Base-by-base conservation (phyloP, 1,140 invertebrate species). In the Hylaeus volcanicus region DNA sequence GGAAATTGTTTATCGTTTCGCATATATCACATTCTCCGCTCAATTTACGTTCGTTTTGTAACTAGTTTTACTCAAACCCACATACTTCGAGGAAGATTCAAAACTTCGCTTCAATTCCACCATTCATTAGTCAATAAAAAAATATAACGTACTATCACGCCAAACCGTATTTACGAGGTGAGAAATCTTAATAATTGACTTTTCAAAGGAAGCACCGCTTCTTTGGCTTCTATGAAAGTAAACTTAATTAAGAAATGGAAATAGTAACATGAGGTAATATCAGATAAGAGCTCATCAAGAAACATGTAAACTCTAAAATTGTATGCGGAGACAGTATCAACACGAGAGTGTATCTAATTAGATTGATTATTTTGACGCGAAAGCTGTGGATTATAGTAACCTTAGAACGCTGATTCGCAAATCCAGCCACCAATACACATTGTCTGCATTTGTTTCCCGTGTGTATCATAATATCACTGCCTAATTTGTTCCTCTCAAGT, bases 401-500 rank as follows among this genome's bases (percentile, higher is more conserved):
- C 78, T 68, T 74, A 78, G 58, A 72, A 85, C 86, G 85, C 83
- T 82, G 85, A 88, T 74, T 79, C 88, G 51, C 76, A 88, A 89
- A 90, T 92, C 91, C 89, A 93, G 93, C 93, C 93, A 93, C 93
- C 93, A 94, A 93, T 92, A 93, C 93, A 94, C 93, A 94, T 94
- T 94, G 93, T 94, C 93, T 94, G 93, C 93, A 93, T 93, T 91
- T 92, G 68, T 88, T 90, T 82, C 81, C 82, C 74, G 85, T 87
- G 79, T 90, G 79, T 85, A 83, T 82, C 74, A 73, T 88, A 81
- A 81, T 79, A 86, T 77, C 69, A 75, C 56, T 88, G 79, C 79
- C 84, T 88, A 71, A 84, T 88, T 83, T 69, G 45, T 74, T 74
- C 66, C 37, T 84, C 56, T 79, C 65, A 53, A 74, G 41, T 75